Percentiles rank a stretch among this genome's conserved stretches.
These are phyloP conservation scores for zebrafish (Danio rerio) DNA, from an alignment of 2,113 vertebrate genomes.

Conservation along the genomic window GRCz12tu NC_133185.1:10504501-10505000, in stretches of 20 bases:
- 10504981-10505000: background rate
- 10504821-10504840: background rate
- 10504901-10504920: background rate
- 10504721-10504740: background rate
- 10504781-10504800: background rate
- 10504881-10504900: background rate
- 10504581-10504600: background rate
- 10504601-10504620: background rate
- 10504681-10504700: background rate
- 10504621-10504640: constrained; percentile 1
- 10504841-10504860: background rate
- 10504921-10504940: no score
- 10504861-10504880: background rate
- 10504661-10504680: constrained; percentile 24
- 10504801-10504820: background rate
- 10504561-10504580: background rate
- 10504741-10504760: background rate
- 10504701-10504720: background rate
- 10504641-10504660: background rate
- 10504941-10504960: background rate
- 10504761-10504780: background rate
- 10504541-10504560: background rate
- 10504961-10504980: background rate
- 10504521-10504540: background rate
- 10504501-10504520: background rate